These are phyloP conservation scores for Poecile montanus DNA, from an alignment of 2,797 vertebrate genomes.

Conservation along the genomic window DNA sequence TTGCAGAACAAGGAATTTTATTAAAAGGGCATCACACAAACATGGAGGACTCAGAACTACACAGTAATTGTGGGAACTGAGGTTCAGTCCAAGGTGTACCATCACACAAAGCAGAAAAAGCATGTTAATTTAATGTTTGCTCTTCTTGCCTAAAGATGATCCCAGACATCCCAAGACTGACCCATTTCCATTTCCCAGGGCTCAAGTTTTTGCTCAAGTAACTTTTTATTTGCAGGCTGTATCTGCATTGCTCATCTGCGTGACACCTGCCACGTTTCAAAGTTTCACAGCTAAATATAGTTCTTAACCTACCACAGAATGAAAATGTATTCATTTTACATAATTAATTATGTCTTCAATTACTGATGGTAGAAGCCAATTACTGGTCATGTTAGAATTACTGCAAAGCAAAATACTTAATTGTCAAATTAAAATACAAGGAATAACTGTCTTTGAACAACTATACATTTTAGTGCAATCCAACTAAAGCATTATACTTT, in stretches of 20 bases:
- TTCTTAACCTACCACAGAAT: background rate
- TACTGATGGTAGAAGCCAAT: background rate
- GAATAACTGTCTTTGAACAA: background rate
- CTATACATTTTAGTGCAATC: background rate
- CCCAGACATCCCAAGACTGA: background rate
- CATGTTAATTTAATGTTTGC: background rate
- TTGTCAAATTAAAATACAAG: background rate
- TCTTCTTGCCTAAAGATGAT: background rate
- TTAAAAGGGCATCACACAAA: background rate
- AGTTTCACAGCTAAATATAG: conserved; percentile 68
- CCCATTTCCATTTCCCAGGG: background rate
- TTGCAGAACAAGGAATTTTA: background rate
- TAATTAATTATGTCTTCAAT: background rate
- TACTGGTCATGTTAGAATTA: background rate
- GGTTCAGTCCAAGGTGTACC: background rate
- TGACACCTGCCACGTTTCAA: conserved; percentile 4
- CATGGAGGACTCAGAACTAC: fast-evolving
- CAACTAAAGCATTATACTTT: background rate
- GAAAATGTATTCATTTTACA: background rate
- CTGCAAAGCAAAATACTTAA: background rate
- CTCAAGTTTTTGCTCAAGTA: background rate
- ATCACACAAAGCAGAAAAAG: background rate
- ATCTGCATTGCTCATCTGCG: background rate
- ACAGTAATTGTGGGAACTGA: background rate
- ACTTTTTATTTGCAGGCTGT: background rate